Evolutionary conservation across 1,140 invertebrate genomes (phyloP).

Genomic region (Plodia interpunctella): DNA sequence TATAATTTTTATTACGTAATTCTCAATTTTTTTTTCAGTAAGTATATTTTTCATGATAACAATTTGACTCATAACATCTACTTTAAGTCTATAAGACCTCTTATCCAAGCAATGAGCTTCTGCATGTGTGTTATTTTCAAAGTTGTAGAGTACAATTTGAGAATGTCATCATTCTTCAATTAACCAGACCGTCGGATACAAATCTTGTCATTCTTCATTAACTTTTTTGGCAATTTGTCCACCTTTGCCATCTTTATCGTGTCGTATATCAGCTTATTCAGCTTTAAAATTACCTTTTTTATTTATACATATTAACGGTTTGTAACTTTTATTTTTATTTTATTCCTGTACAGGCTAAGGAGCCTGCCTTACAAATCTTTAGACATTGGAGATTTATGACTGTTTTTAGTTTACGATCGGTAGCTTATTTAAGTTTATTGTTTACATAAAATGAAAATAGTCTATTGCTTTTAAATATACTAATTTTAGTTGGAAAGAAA

Average conservation of each 20-base stretch:
- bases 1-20: too few species aligned
- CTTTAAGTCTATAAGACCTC: too few species aligned
- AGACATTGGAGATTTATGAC: constrained; percentile 8
- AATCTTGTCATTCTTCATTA: constrained; percentile 9
- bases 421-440: background rate
- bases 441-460: background rate
- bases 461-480: background rate
- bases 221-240: background rate
- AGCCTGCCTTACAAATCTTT: constrained; percentile 24
- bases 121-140: background rate
- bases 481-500: background rate
- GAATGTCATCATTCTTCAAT: background rate
- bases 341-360: constrained; percentile 26
- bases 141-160: background rate
- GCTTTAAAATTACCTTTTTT: background rate
- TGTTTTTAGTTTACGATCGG: constrained; percentile 8
- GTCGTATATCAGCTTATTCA: background rate
- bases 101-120: too few species aligned
- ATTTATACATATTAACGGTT: constrained; percentile 15
- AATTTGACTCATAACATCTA: too few species aligned
- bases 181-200: background rate
- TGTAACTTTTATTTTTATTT: constrained; percentile 16
- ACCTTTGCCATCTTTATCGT: background rate
- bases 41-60: too few species aligned
- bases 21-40: too few species aligned